These are phyloP conservation scores for Chloropsis hardwickii DNA, from an alignment of 2,113 vertebrate species.

Conservation along the genomic window DNA sequence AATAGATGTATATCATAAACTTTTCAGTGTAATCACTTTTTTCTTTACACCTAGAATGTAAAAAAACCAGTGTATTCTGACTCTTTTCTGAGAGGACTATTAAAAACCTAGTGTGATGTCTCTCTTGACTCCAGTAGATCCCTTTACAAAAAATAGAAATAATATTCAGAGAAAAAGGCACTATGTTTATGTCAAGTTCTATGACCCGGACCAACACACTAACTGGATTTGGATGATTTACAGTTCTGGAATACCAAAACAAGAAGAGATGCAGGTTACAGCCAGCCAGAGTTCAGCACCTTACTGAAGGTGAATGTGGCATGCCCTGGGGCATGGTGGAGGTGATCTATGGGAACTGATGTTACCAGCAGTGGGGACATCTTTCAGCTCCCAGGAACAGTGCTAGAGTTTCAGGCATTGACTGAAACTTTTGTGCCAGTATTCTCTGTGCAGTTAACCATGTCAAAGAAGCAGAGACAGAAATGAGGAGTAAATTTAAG, in stretches of 20 bases:
- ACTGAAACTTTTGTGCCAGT: not conserved
- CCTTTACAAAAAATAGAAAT: not conserved
- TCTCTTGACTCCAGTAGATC: not conserved
- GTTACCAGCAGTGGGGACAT: not conserved
- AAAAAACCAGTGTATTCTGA: not conserved
- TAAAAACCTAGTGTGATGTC: not conserved
- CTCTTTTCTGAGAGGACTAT: not conserved
- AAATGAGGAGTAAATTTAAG: not conserved
- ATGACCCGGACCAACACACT: not conserved
- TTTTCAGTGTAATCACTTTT: not conserved
- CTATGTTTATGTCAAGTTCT: not conserved
- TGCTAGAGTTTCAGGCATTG: not conserved
- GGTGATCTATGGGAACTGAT: accelerated
- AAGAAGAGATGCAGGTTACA: not conserved
- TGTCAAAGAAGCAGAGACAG: not conserved
- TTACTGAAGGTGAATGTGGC: not conserved
- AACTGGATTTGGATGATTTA: not conserved
- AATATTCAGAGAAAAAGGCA: not conserved
- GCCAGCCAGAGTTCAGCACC: not conserved
- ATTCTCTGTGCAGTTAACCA: not conserved
- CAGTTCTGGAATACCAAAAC: not conserved
- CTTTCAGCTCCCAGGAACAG: not conserved
- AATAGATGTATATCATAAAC: not conserved
- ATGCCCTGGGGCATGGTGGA: accelerated
- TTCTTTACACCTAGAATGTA: not conserved